Evolutionary conservation across 2,797 vertebrate species (phyloP).

Genomic region (Amazonetta brasiliensis): DNA sequence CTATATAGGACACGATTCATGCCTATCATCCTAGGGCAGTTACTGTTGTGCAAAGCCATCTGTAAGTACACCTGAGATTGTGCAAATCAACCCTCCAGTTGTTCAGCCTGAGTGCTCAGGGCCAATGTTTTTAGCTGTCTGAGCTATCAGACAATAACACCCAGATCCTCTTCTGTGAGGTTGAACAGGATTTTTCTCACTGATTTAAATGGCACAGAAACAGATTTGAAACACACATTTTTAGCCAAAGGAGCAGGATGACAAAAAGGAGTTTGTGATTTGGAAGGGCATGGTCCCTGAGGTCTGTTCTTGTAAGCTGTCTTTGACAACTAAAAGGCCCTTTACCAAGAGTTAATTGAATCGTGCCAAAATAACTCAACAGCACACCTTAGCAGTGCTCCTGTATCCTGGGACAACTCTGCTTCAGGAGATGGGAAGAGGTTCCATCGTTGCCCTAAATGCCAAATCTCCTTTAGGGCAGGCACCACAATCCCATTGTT

Average conservation of each 20-base stretch:
- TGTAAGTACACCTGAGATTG: background rate
- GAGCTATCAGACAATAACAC: background rate
- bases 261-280: background rate
- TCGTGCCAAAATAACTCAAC: background rate
- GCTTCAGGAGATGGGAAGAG: background rate
- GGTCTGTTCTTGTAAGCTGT: background rate
- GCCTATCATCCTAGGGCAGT: background rate
- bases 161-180: background rate
- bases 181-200: background rate
- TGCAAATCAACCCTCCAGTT: conserved; percentile 10
- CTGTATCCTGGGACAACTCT: background rate
- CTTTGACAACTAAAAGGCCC: background rate
- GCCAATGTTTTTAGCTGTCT: background rate
- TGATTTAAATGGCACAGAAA: background rate
- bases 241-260: background rate
- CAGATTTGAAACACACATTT: background rate
- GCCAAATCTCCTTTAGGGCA: background rate
- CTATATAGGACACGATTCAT: background rate
- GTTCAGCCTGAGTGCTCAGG: background rate
- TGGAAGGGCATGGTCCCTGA: background rate
- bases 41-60: conserved; percentile 14
- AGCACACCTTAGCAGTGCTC: background rate
- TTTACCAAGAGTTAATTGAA: background rate
- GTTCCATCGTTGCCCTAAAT: background rate
- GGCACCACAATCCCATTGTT: background rate